Evolutionary conservation across 2,888 invertebrate species (phyloP).

Genomic region (Tyria jacobaeae): DNA sequence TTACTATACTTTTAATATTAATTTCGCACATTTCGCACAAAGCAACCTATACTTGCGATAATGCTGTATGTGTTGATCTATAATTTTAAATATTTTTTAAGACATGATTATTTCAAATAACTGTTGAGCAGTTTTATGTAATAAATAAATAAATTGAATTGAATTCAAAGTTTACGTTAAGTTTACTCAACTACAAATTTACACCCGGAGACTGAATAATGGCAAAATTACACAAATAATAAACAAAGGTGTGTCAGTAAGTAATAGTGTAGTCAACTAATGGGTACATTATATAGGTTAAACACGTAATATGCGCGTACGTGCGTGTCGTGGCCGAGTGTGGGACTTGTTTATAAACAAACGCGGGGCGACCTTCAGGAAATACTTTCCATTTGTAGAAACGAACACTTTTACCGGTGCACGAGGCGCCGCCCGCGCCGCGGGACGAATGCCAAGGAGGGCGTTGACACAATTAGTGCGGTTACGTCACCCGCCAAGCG

Average conservation of each 20-base stretch:
- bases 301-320: not conserved
- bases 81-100: too few species aligned
- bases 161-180: too few species aligned
- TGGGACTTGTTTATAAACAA: constrained; percentile 45
- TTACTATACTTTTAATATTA: too few species aligned
- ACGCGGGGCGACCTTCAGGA: constrained; percentile 44
- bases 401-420: constrained; percentile 47
- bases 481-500: constrained; percentile 24
- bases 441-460: constrained; percentile 49
- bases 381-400: constrained; percentile 55
- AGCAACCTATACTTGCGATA: too few species aligned
- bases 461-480: constrained; percentile 45
- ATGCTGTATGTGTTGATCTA: too few species aligned
- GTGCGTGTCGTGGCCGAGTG: constrained; percentile 44
- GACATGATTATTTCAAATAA: too few species aligned
- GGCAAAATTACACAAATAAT: not conserved
- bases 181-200: too few species aligned
- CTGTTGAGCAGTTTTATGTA: too few species aligned
- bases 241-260: not conserved
- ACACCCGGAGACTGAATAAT: too few species aligned
- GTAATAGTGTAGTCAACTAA: not conserved
- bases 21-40: too few species aligned
- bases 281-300: not conserved
- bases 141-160: too few species aligned
- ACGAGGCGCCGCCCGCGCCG: constrained; percentile 20